Evolutionary conservation across 2,797 vertebrate genomes (phyloP).

Genomic region (Hybognathus amarus): DNA sequence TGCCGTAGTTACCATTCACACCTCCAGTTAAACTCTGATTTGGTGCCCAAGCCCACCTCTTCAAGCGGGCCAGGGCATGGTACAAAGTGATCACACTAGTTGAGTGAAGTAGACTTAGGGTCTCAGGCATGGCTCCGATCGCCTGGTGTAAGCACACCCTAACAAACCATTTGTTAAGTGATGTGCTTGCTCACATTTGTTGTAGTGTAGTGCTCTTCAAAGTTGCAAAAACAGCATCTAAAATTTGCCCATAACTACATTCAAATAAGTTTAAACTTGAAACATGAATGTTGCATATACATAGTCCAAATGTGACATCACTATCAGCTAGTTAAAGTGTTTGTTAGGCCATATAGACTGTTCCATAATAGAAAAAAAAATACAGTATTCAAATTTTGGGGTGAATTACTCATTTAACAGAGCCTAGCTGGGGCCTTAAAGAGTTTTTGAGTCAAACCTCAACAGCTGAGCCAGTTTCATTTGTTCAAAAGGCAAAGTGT

Average conservation of each 20-base stretch:
- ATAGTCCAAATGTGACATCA: slow-evolving; percentile 14
- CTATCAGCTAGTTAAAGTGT: background rate
- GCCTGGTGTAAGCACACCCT: background rate
- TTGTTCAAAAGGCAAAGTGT: slow-evolving; percentile 42
- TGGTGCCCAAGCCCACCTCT: background rate
- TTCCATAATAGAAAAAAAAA: background rate
- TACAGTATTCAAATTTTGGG: background rate
- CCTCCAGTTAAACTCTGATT: background rate
- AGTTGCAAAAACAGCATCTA: background rate
- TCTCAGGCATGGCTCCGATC: background rate
- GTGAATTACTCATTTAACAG: background rate
- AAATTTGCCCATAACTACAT: background rate
- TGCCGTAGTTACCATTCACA: background rate
- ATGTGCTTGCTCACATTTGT: background rate
- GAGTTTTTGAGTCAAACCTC: slow-evolving; percentile 26
- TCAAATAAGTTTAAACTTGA: background rate
- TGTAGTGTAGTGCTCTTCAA: background rate
- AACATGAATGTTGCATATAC: background rate
- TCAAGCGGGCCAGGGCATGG: background rate
- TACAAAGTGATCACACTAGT: background rate
- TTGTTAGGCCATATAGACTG: background rate
- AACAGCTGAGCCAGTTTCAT: slow-evolving; percentile 32
- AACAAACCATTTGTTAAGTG: background rate
- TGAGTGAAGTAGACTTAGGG: background rate
- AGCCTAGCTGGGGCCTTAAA: slow-evolving; percentile 23